These are phyloP conservation scores for Villa cingulata DNA, from an alignment of 2,888 invertebrate genomes.

Conservation along the genomic window DNA sequence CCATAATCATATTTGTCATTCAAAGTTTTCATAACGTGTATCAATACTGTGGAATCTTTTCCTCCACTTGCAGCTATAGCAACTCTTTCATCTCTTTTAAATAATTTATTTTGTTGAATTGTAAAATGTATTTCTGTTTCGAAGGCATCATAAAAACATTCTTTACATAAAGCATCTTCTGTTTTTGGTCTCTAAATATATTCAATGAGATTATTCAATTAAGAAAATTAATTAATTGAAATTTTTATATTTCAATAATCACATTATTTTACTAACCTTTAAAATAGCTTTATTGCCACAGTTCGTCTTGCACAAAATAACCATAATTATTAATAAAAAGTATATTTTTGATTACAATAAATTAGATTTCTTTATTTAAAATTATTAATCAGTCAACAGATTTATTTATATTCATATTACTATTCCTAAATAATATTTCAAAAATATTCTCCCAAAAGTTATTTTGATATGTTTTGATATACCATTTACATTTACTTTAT, in stretches of 20 bases:
- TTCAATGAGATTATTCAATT: conserved; percentile 2
- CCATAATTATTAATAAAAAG: too few species aligned
- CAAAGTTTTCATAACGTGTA: conserved; percentile 79
- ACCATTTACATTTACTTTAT: too few species aligned
- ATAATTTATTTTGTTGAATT: conserved; percentile 65
- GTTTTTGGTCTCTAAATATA: conserved; percentile 70
- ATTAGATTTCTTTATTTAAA: too few species aligned
- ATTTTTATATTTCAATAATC: too few species aligned
- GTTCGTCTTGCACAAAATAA: conserved; percentile 49
- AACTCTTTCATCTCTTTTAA: conserved; percentile 69
- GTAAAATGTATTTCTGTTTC: conserved; percentile 92
- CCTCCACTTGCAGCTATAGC: conserved; percentile 91
- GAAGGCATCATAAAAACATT: conserved; percentile 87
- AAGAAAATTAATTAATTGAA: conserved; percentile 7
- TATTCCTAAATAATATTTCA: too few species aligned
- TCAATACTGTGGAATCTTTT: conserved; percentile 95
- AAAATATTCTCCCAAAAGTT: too few species aligned
- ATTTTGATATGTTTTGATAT: too few species aligned
- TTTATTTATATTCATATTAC: too few species aligned
- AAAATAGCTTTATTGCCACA: conserved; percentile 64
- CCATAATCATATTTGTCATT: conserved; percentile 87
- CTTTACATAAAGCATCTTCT: conserved; percentile 81
- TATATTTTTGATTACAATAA: too few species aligned
- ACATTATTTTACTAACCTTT: conserved; percentile 43
- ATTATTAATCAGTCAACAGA: too few species aligned